Conservation (phyloP, 2,797 vertebrate genomes). For the Tapera naevia region DNA sequence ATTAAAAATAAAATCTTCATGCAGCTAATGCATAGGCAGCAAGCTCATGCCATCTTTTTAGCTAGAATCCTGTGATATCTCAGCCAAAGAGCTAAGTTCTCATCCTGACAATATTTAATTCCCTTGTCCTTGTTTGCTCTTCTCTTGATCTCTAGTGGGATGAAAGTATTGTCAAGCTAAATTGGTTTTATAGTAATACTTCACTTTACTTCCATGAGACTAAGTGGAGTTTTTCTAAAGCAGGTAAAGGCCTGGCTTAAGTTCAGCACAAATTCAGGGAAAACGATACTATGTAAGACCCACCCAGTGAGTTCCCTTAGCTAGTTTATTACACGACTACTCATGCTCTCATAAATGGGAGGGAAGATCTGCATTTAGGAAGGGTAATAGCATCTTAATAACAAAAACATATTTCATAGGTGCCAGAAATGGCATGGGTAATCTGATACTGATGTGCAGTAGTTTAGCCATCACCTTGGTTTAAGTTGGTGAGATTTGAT, state of each 20-base stretch:
- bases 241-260: background rate
- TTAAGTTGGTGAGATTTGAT: background rate
- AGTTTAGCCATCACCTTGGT: background rate
- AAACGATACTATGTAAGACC: background rate
- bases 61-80: background rate
- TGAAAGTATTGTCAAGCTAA: background rate
- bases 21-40: background rate
- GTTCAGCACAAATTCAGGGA: background rate
- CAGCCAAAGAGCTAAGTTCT: background rate
- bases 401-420: background rate
- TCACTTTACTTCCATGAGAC: background rate
- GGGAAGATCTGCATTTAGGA: background rate
- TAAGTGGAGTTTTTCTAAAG: background rate
- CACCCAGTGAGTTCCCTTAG: background rate
- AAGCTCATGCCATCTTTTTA: background rate
- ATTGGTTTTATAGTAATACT: background rate
- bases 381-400: background rate
- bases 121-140: background rate
- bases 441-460: background rate
- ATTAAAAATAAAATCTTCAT: constrained; percentile 20
- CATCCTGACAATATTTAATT: background rate
- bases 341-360: background rate
- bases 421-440: background rate
- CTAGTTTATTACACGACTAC: background rate
- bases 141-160: background rate